These are phyloP conservation scores for Aegotheles bennettii DNA, from an alignment of 2,113 vertebrate species.

Conservation along the genomic window DNA sequence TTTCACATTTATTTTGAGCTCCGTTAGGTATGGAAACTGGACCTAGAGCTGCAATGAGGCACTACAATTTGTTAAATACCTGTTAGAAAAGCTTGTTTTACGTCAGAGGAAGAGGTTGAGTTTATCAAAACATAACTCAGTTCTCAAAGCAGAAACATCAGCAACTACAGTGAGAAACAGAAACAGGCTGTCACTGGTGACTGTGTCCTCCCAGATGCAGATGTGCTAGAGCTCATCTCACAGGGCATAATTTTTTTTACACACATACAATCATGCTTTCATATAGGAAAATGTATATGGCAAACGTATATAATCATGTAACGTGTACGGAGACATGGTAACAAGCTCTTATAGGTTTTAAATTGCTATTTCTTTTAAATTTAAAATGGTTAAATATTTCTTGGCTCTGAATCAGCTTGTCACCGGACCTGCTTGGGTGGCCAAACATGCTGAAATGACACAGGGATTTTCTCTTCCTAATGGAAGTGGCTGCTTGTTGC, in stretches of 20 bases:
- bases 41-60: background rate
- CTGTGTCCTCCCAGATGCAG: background rate
- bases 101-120: background rate
- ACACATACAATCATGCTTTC: background rate
- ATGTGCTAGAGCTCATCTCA: background rate
- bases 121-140: background rate
- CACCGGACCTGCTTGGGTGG: background rate
- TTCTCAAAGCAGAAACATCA: background rate
- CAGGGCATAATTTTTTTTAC: background rate
- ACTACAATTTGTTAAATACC: background rate
- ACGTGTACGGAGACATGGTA: background rate
- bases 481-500: background rate
- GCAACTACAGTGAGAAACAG: background rate
- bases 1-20: background rate
- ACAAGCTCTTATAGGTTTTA: background rate
- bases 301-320: background rate
- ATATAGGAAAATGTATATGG: background rate
- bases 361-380: background rate
- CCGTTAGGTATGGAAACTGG: background rate
- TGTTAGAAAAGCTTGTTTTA: background rate
- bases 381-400: background rate
- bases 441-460: background rate
- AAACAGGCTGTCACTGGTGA: background rate
- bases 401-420: background rate
- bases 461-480: background rate